phyloP scores from a whole-genome alignment of 2,113 vertebrate genomes.

The Coptodon rendalli region DNA sequence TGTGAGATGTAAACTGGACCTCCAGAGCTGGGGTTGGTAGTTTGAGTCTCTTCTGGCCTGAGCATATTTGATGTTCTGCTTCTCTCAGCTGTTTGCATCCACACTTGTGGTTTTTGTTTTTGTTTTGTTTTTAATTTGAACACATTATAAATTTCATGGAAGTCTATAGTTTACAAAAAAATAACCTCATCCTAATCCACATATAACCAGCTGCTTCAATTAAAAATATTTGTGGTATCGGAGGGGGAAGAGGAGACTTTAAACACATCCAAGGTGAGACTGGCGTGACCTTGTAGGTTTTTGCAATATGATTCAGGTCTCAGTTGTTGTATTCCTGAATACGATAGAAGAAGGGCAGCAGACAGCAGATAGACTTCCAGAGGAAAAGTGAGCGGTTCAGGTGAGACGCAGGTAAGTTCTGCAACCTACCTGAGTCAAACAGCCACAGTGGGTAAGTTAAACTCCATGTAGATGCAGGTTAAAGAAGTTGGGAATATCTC shows the following conservation, averaged over 20 bases:
- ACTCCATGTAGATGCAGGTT: background rate
- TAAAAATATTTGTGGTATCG: background rate
- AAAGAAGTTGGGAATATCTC: background rate
- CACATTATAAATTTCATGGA: background rate
- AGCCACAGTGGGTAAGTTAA: background rate
- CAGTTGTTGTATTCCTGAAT: background rate
- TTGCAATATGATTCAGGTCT: rapidly evolving
- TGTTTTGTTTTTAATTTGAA: background rate
- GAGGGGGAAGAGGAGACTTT: background rate
- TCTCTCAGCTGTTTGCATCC: background rate
- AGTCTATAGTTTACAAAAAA: background rate
- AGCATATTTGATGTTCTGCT: background rate
- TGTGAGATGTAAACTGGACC: background rate
- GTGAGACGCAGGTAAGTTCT: background rate
- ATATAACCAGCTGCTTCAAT: background rate
- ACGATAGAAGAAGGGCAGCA: background rate
- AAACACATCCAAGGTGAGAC: background rate
- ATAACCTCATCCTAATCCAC: background rate
- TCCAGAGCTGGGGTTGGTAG: rapidly evolving
- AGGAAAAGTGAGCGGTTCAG: background rate
- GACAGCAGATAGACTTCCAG: background rate
- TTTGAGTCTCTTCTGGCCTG: rapidly evolving
- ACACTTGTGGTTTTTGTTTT: background rate
- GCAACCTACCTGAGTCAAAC: background rate
- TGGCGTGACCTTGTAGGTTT: background rate